phyloP scores from a whole-genome alignment of 2,797 vertebrate genomes.

The Takifugu rubripes region DNA sequence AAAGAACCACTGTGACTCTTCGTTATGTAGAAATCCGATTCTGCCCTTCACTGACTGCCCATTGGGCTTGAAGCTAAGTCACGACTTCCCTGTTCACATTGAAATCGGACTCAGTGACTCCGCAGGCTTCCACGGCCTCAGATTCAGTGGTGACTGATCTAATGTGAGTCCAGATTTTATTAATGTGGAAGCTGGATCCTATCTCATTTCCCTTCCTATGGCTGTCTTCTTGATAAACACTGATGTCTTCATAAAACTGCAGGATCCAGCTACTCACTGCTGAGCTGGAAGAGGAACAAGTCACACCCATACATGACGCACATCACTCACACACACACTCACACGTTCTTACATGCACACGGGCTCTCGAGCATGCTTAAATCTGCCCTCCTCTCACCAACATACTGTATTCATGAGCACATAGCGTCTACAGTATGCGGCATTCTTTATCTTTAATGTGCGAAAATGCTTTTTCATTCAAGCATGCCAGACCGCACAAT shows the following conservation, averaged over 20 bases:
- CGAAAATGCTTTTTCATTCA: conserved; percentile 71
- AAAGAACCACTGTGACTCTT: conserved; percentile 14
- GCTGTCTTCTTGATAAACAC: conserved; percentile 64
- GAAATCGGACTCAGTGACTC: conserved; percentile 26
- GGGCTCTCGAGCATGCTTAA: conserved; percentile 49
- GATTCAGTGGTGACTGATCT: conserved; percentile 21
- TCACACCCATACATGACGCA: conserved; percentile 46
- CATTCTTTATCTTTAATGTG: conserved; percentile 57
- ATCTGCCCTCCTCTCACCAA: conserved; percentile 13
- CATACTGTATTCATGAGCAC: conserved; percentile 29
- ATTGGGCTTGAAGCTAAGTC: conserved; percentile 14
- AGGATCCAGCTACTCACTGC: conserved; percentile 63
- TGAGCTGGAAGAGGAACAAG: conserved; percentile 71
- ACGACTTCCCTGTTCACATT: conserved; percentile 26
- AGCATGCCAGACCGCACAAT: conserved; percentile 80
- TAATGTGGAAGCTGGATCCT: conserved; percentile 26
- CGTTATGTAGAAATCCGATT: conserved; percentile 11
- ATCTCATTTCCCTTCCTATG: conserved; percentile 56
- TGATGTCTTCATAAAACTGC: conserved; percentile 63
- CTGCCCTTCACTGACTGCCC: conserved; percentile 21
- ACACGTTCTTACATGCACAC: conserved; percentile 3
- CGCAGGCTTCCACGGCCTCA: conserved; percentile 20
- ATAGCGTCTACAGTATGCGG: conserved; percentile 37
- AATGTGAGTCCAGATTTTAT: conserved; percentile 17
- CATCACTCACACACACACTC: conserved; percentile 32